Percentiles rank a stretch among this genome's conserved stretches.
Evolutionary conservation across 2,888 invertebrate genomes (phyloP).

Genomic region (Tanypteryx hageni): DNA sequence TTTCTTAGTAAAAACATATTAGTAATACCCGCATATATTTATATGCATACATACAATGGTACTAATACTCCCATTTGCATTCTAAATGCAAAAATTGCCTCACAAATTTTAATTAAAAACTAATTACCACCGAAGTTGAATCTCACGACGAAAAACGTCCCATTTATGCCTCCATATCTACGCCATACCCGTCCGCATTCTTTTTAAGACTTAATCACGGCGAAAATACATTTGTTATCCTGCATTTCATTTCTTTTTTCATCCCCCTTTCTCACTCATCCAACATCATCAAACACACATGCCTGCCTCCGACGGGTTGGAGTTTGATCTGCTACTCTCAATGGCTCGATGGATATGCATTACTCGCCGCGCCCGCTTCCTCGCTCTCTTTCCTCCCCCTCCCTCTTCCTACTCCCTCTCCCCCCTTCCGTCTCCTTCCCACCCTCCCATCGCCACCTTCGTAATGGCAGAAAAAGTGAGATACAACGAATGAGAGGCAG

Average conservation of each 20-base stretch:
- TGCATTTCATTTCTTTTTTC: neutral
- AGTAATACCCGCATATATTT: no score
- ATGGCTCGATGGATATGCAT: slow-evolving; percentile 16
- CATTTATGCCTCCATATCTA: neutral
- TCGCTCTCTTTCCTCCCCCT: neutral
- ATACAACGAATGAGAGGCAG: slow-evolving; percentile 13
- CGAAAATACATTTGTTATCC: neutral
- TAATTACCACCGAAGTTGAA: neutral
- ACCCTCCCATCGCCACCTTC: neutral
- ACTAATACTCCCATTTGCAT: no score
- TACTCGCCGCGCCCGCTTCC: neutral
- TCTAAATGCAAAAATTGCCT: no score
- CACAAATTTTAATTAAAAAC: neutral
- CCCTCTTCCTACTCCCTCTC: neutral
- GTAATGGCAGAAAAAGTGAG: slow-evolving; percentile 2
- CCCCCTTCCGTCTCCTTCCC: neutral
- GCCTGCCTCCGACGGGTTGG: neutral
- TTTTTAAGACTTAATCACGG: neutral
- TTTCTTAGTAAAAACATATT: no score
- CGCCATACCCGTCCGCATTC: neutral
- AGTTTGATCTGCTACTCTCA: neutral
- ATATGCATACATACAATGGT: no score
- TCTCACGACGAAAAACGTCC: neutral
- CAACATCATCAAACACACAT: neutral
- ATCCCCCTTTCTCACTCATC: neutral